Base-by-base conservation (phyloP, 2,113 vertebrate species). In the Melanerpes formicivorus region DNA sequence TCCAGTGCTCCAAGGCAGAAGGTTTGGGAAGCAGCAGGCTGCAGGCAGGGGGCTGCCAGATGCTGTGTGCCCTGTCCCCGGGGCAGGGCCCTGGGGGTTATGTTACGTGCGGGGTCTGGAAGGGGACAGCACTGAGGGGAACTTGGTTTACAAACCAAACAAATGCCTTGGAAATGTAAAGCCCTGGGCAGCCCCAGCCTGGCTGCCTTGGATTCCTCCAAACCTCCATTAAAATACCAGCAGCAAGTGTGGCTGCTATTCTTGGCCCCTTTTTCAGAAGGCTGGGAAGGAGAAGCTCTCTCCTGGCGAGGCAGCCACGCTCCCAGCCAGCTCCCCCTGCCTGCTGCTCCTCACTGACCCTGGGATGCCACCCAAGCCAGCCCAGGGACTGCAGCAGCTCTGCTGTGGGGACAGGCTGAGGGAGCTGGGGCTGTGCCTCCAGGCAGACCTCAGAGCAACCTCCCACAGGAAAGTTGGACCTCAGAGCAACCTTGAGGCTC, bases 201-300 rank as follows among this genome's bases (percentile, higher is more conserved):
- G 97, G 95, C 97, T 97, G 94, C 97, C 97, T 96, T 93, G 59
- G 97, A 98, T 98, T 97, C 96, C 97, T 97, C 86, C 95, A 95
- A 93, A 90, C 46, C 84, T 94, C 97, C 97, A 98, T 98, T 98
- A 98, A 98, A 98, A 98, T 97, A 98, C 97, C 97, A 90, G 90
- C 79, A 97, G 96, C 96, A 97, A 96, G 97, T 87, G 69, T 84
- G 93, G 48, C 85, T 94, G 94, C 94, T 94, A 85, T 92, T 96
- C 95, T 92, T 87, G 74, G 91, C 90, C 88, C 30, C 84, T 95
- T 95, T 79, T 78, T 83, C 27, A 58, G 34, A 83, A 92, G 96
- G 94, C 70, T 46, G 54, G 92, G 86, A 44, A 89, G 71, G 84
- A 82, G 78, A 74, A 74, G 58, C 64, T 87, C 84, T 86, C 75